A percentile compares a stretch with the other conserved stretches of the same genome.
These are phyloP conservation scores for Drosophila carrolli DNA, from an alignment of 1,140 invertebrate species.

Conservation along the genomic window DNA sequence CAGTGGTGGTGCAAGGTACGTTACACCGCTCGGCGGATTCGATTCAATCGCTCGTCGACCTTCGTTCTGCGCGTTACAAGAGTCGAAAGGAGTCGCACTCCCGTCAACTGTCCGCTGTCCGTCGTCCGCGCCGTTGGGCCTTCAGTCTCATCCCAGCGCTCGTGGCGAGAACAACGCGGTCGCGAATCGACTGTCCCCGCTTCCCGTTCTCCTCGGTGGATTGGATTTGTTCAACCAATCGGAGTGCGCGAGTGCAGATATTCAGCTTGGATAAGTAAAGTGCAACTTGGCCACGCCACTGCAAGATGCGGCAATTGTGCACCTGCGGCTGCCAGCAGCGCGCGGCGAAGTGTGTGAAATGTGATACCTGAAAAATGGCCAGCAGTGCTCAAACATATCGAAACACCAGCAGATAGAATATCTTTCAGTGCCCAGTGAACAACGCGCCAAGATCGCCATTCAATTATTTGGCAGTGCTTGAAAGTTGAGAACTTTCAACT, in stretches of 20 bases:
- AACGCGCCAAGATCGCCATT: no score
- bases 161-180: conserved; percentile 42
- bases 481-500: conserved; percentile 22
- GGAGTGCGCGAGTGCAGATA: conserved; percentile 28
- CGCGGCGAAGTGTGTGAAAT: conserved; percentile 46
- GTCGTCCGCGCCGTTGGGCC: conserved; percentile 11
- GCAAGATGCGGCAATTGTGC: conserved; percentile 69
- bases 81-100: conserved; percentile 36
- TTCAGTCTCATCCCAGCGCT: conserved; percentile 72
- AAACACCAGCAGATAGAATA: conserved; percentile 46
- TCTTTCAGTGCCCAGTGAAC: conserved; percentile 18
- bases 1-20: conserved; percentile 53
- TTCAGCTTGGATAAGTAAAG: conserved; percentile 11
- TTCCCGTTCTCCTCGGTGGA: background rate
- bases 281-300: background rate
- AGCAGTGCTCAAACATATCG: conserved; percentile 53
- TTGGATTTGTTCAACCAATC: background rate
- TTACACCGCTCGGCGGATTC: conserved; percentile 55
- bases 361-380: conserved; percentile 32
- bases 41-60: conserved; percentile 74
- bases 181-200: background rate
- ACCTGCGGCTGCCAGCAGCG: conserved; percentile 46
- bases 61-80: conserved; percentile 74
- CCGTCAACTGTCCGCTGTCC: conserved; percentile 3
- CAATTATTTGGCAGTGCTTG: conserved; percentile 8